Percentiles rank a stretch among this genome's conserved stretches.
These are phyloP conservation scores for Cyrtonyx montezumae DNA, from an alignment of 2,113 vertebrate genomes.

Conservation along the genomic window DNA sequence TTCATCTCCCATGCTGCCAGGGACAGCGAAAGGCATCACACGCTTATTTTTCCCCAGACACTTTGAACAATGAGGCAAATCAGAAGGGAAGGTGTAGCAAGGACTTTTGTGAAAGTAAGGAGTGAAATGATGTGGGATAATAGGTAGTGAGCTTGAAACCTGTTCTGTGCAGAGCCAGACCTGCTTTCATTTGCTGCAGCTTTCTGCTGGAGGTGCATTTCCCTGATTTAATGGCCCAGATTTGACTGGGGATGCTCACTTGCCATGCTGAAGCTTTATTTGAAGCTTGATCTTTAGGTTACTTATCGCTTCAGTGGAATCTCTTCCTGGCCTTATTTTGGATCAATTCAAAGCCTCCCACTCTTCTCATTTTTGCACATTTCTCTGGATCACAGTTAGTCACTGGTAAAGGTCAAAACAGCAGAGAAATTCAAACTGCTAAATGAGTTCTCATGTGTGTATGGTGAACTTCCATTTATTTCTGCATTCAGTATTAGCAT, in stretches of 20 bases:
- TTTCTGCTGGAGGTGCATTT: not conserved
- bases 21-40: constrained; percentile 13
- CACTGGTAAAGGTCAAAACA: not conserved
- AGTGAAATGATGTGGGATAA: not conserved
- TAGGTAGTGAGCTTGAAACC: not conserved
- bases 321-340: not conserved
- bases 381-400: not conserved
- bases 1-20: constrained; percentile 48
- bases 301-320: not conserved
- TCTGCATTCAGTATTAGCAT: not conserved
- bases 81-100: not conserved
- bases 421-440: not conserved
- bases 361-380: not conserved
- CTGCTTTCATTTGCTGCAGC: not conserved
- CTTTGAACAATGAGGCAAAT: constrained; percentile 3
- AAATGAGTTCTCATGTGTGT: not conserved
- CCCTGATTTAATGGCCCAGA: not conserved
- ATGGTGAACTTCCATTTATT: not conserved
- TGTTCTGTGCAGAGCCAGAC: not conserved
- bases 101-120: not conserved
- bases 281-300: not conserved
- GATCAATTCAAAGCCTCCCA: not conserved
- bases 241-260: not conserved
- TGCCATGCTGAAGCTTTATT: not conserved
- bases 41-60: not conserved